These are phyloP conservation scores for Corythaixoides concolor DNA, from an alignment of 2,113 vertebrate genomes.

Conservation along the genomic window DNA sequence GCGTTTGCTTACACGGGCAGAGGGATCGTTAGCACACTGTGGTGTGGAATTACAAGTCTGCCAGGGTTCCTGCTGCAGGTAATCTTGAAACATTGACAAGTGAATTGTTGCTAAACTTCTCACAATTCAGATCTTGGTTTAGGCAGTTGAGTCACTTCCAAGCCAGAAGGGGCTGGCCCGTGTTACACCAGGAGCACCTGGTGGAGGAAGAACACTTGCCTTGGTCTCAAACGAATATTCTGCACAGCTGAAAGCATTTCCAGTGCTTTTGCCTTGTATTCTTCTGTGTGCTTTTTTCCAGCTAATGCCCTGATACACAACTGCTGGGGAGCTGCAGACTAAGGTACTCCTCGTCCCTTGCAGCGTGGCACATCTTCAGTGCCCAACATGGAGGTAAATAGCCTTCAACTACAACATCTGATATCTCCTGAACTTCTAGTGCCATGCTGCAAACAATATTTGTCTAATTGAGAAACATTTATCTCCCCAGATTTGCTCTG, in stretches of 20 bases:
- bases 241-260: not conserved
- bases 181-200: not conserved
- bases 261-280: not conserved
- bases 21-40: rapidly evolving
- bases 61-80: not conserved
- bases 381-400: not conserved
- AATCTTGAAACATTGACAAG: not conserved
- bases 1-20: not conserved
- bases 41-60: not conserved
- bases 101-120: not conserved
- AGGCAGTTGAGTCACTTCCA: not conserved
- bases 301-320: not conserved
- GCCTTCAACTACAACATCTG: not conserved
- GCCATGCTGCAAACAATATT: not conserved
- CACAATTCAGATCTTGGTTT: not conserved
- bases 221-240: not conserved
- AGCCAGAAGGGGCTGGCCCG: not conserved
- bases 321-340: not conserved
- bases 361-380: not conserved
- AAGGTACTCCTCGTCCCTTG: not conserved
- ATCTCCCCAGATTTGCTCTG: not conserved
- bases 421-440: not conserved
- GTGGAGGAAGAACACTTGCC: not conserved
- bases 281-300: not conserved
- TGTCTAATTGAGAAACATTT: not conserved